Base-by-base conservation (phyloP, 1,140 invertebrate species). In the Melanaphis sacchari region DNA sequence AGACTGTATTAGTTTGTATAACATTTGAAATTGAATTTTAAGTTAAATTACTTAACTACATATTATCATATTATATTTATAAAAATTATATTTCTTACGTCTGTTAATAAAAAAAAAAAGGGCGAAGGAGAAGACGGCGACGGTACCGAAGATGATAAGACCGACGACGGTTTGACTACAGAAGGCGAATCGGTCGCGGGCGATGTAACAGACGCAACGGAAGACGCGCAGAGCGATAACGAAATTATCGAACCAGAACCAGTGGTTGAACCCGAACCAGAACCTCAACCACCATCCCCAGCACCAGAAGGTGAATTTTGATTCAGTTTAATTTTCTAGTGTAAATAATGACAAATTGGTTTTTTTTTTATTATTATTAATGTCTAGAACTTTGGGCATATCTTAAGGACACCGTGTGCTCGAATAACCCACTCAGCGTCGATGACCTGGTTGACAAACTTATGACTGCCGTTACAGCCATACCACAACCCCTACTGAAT, bases 111-210 rank as follows among this genome's bases (percentile, higher is more conserved):
- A n/a, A 76, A 6, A n/a, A n/a, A 66, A 76, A 6, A 94, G 94
- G 94, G 94, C 41, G 94, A 94, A 93, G 94, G 93, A 41, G 93
- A 93, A 93, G 93, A 93, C 9, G 90, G 81, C 52, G 93, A 90
- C 5, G 90, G 81, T 8, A 82, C 85, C 26, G 97, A 97, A 95
- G 97, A 97, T 95, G 96, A 97, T 94, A 97, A 97, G 36, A 93
- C 90, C n/a, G 94, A 94, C 9, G 94, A 92, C 5, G 94, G 88
- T 52, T 31, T 88, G 38, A 89, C 94, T 5, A 94, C 59, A 40
- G 94, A 94, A 82, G 94, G 81, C 46, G 94, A 90, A 87, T 94
- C 93, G 8, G 52, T 36, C 36, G 91, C 94, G 26, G 94, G 89
- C 59, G 93, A 82, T 91, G 36, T 94, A 59, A 93, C 90, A 0